Percentiles rank a stretch among this genome's conserved stretches.
Evolutionary conservation across 2,113 vertebrate species (phyloP).

Genomic region (Miniopterus natalensis): DNA sequence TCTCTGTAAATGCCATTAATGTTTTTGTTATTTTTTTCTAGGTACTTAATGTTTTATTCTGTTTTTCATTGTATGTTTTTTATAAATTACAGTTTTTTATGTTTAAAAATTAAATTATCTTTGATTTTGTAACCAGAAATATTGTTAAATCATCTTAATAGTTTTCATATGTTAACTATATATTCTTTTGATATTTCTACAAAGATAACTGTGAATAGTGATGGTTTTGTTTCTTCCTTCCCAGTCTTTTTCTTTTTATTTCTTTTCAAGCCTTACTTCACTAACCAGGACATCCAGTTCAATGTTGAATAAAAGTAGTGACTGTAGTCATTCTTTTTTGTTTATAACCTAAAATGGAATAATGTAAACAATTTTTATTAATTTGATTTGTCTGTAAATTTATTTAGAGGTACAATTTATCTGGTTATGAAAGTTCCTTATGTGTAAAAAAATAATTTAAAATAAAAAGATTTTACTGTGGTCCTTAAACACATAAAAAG

Average conservation of each 20-base stretch:
- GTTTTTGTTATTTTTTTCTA: not conserved
- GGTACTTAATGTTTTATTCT: not conserved
- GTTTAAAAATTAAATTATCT: not conserved
- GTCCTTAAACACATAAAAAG: not conserved
- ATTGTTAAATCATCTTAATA: not conserved
- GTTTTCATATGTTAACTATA: not conserved
- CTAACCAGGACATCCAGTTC: not conserved
- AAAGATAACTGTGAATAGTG: not conserved
- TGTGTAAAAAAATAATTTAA: not conserved
- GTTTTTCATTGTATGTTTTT: not conserved
- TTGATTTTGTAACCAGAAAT: not conserved
- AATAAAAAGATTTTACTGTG: not conserved
- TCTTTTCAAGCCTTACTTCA: not conserved
- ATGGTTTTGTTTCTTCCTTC: not conserved
- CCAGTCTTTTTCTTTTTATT: not conserved
- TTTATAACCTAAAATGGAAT: constrained; percentile 56
- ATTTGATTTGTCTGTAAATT: not conserved
- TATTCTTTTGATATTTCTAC: not conserved
- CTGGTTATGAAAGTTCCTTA: not conserved
- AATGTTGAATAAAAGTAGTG: not conserved
- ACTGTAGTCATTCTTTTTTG: not conserved
- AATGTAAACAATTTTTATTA: constrained; percentile 22
- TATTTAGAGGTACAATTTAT: constrained; percentile 4
- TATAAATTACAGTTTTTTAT: not conserved
- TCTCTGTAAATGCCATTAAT: not conserved